These are phyloP conservation scores for Drosophila eugracilis DNA, from an alignment of 1,140 invertebrate species.

Conservation along the genomic window DNA sequence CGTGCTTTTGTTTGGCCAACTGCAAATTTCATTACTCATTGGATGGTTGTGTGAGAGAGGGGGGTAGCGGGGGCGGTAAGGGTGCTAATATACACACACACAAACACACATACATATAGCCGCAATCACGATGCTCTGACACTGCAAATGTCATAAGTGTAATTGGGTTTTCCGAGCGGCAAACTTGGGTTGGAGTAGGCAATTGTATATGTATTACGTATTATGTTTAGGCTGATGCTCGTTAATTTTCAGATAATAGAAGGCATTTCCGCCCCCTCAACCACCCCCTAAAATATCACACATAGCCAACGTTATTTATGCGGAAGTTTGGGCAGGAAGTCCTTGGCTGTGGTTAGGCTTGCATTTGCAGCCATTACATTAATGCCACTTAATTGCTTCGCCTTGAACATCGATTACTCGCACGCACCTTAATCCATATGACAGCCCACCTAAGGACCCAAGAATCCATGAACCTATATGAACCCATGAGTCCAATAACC, in stretches of 20 bases:
- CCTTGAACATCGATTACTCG: conserved; percentile 58
- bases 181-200: conserved; percentile 12
- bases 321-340: conserved; percentile 6
- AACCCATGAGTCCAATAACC: not conserved
- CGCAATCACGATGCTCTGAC: conserved; percentile 29
- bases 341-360: conserved; percentile 17
- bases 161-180: conserved; percentile 67
- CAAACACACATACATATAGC: conserved; percentile 1
- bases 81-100: conserved; percentile 4
- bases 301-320: conserved; percentile 13
- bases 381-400: conserved; percentile 64
- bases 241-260: conserved; percentile 43
- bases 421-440: conserved; percentile 46
- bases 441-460: not conserved
- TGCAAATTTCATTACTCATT: conserved; percentile 47
- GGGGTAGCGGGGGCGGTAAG: not conserved
- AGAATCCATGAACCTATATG: not conserved
- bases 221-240: conserved; percentile 41
- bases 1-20: conserved; percentile 20
- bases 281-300: not conserved
- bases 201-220: conserved; percentile 30
- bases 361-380: conserved; percentile 25
- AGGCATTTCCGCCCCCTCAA: not conserved
- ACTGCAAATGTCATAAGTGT: conserved; percentile 72
- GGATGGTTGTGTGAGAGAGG: conserved; percentile 8